A percentile compares a stretch with the other conserved stretches of the same genome.
Evolutionary conservation across 2,888 invertebrate genomes (phyloP).

Genomic region (Dioctria rufipes): DNA sequence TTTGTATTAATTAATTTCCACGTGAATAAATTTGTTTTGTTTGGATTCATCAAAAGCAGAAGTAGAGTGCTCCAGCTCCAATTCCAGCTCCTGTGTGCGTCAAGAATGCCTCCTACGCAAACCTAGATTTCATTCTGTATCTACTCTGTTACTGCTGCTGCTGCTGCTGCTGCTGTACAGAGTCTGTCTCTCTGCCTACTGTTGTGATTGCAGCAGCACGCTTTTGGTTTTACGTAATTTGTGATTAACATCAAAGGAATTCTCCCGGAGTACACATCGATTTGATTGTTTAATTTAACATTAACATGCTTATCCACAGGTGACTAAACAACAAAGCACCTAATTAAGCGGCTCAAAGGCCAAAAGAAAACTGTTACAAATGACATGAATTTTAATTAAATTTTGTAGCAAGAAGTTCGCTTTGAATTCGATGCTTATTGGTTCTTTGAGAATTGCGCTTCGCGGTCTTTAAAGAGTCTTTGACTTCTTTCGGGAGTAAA

Average conservation of each 20-base stretch:
- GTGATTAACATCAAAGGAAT: constrained; percentile 58
- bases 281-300: constrained; percentile 50
- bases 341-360: constrained; percentile 49
- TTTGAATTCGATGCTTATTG: too few relatives aligned
- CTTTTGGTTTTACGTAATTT: constrained; percentile 56
- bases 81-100: constrained; percentile 25
- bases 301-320: constrained; percentile 56
- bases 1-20: constrained; percentile 60
- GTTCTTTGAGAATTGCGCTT: too few relatives aligned
- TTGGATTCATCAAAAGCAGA: constrained; percentile 59
- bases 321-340: constrained; percentile 54
- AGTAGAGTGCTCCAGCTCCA: constrained; percentile 31
- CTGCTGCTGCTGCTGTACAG: not conserved
- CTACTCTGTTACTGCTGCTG: not conserved
- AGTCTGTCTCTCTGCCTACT: not conserved
- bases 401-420: not conserved
- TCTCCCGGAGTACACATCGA: constrained; percentile 28
- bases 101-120: constrained; percentile 39
- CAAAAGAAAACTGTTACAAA: constrained; percentile 47
- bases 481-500: too few relatives aligned
- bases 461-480: too few relatives aligned
- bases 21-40: constrained; percentile 59
- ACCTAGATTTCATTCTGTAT: not conserved
- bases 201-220: constrained; percentile 29
- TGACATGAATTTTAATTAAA: constrained; percentile 48